These are phyloP conservation scores for Strix uralensis DNA, from an alignment of 2,113 vertebrate species.

Conservation along the genomic window DNA sequence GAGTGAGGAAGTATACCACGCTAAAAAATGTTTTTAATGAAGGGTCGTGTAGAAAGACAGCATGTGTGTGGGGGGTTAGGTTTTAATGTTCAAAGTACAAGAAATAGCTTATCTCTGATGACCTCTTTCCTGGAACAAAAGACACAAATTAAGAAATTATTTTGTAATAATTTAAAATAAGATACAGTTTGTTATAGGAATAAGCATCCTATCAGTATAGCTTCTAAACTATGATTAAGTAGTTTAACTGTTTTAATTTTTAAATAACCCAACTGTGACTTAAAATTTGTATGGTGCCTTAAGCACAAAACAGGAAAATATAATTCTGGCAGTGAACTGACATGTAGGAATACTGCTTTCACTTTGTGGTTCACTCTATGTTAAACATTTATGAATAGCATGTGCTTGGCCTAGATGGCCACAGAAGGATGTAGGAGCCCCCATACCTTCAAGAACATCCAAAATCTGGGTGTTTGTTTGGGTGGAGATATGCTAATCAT, in stretches of 20 bases:
- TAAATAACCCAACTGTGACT: not conserved
- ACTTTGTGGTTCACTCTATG: not conserved
- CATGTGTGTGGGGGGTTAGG: rapidly evolving
- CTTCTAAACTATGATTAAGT: not conserved
- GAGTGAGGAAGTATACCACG: not conserved
- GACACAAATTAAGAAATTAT: not conserved
- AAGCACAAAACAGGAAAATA: not conserved
- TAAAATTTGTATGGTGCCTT: not conserved
- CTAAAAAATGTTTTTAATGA: not conserved
- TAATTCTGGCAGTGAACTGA: not conserved
- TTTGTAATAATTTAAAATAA: not conserved
- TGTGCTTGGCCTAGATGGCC: not conserved
- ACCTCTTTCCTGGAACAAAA: not conserved
- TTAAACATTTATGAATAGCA: not conserved
- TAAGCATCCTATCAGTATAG: not conserved
- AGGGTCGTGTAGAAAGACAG: not conserved
- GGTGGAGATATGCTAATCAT: not conserved
- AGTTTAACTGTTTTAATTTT: not conserved
- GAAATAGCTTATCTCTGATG: not conserved
- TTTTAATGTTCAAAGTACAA: not conserved
- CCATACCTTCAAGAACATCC: not conserved
- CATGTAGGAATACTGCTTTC: not conserved
- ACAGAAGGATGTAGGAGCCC: not conserved
- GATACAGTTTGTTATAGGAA: not conserved
- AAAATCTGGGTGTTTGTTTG: not conserved